Evolutionary conservation across 2,888 invertebrate species (phyloP).

Genomic region (Odontomyia ornata): DNA sequence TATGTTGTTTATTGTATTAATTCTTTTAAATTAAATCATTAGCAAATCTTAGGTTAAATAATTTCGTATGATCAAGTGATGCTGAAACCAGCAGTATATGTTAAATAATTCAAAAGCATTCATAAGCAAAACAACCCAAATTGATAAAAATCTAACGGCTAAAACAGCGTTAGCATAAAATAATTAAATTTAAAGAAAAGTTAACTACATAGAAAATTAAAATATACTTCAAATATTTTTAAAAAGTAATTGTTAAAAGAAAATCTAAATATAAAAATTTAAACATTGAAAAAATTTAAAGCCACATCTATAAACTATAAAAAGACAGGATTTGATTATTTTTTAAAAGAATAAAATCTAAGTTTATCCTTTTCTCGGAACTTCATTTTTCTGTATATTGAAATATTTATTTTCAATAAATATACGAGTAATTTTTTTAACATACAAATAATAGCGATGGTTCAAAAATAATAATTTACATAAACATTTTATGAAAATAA

Average conservation of each 20-base stretch:
- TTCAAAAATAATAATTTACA: not conserved
- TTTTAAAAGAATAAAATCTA: slow-evolving; percentile 5
- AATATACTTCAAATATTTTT: slow-evolving; percentile 2
- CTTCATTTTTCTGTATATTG: not conserved
- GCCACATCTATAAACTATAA: not conserved
- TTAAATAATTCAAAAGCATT: not conserved
- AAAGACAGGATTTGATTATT: slow-evolving; percentile 47
- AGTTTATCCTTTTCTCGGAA: slow-evolving; percentile 6
- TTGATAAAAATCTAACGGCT: not conserved
- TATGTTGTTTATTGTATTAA: slow-evolving; percentile 1
- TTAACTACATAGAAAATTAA: slow-evolving; percentile 27
- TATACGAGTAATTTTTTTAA: slow-evolving; percentile 4
- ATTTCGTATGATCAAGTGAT: not conserved
- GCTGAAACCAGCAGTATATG: not conserved
- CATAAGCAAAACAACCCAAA: not conserved
- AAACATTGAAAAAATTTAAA: not conserved
- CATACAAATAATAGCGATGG: not conserved
- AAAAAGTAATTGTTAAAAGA: slow-evolving; percentile 8
- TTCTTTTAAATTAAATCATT: not conserved
- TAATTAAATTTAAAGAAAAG: slow-evolving; percentile 22
- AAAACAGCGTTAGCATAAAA: slow-evolving; percentile 13
- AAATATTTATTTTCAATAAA: slow-evolving; percentile 14
- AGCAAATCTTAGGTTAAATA: not conserved
- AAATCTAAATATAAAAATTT: slow-evolving; percentile 11
- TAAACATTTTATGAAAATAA: not conserved